These are phyloP conservation scores for Cheilosia grossa DNA, from an alignment of 2,888 invertebrate genomes.

Conservation along the genomic window DNA sequence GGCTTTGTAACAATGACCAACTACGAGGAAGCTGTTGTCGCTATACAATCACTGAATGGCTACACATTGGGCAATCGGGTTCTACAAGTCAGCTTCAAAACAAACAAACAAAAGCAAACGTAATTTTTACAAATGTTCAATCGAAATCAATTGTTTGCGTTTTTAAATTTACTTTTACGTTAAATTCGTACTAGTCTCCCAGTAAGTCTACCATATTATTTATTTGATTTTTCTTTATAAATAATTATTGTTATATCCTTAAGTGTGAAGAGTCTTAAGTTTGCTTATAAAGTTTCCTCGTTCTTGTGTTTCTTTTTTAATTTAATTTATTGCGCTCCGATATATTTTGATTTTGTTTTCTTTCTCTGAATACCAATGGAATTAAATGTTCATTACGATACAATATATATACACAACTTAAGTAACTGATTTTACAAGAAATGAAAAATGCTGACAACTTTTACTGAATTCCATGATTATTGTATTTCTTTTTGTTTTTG, in stretches of 20 bases:
- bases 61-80: conserved; percentile 97
- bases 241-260: conserved; percentile 29
- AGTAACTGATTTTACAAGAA: conserved; percentile 24
- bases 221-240: conserved; percentile 15
- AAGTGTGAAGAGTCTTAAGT: conserved; percentile 56
- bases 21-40: conserved; percentile 97
- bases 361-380: conserved; percentile 37
- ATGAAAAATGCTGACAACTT: conserved; percentile 46
- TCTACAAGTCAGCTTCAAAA: conserved; percentile 98
- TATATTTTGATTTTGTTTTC: conserved; percentile 72
- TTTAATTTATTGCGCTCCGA: conserved; percentile 76
- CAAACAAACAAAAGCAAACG: conserved; percentile 91
- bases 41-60: conserved; percentile 97
- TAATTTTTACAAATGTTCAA: conserved; percentile 80
- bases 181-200: conserved; percentile 46
- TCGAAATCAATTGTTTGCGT: conserved; percentile 73
- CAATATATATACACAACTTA: conserved; percentile 25
- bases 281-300: conserved; percentile 54
- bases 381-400: conserved; percentile 57
- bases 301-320: conserved; percentile 73
- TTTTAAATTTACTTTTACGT: conserved; percentile 71
- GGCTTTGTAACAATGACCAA: conserved; percentile 99
- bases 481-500: conserved; percentile 26
- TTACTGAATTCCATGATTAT: conserved; percentile 72
- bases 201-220: conserved; percentile 44